Conservation (phyloP, 2,888 invertebrate genomes). For the Philhelius pedissequus region DNA sequence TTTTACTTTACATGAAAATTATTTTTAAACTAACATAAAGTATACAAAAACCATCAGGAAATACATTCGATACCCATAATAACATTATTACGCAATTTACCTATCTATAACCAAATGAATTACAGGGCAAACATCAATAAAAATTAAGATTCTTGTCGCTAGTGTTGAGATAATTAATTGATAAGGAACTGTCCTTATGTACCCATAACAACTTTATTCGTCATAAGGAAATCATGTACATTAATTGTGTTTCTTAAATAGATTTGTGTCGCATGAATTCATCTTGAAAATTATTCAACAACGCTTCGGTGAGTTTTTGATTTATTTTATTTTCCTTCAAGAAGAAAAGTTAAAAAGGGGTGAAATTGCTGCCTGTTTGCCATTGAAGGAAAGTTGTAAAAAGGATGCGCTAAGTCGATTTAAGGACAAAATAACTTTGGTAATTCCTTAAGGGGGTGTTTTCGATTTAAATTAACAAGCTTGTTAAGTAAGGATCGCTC, state of each 20-base stretch:
- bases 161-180: no score
- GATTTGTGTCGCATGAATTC: slow-evolving; percentile 37
- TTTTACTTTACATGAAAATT: no score
- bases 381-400: not conserved
- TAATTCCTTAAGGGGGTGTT: slow-evolving; percentile 27
- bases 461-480: slow-evolving; percentile 23
- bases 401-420: slow-evolving; percentile 47
- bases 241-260: not conserved
- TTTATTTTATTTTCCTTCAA: not conserved
- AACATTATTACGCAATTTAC: no score
- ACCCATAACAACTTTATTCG: not conserved
- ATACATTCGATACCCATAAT: no score
- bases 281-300: slow-evolving; percentile 55
- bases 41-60: no score
- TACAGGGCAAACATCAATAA: no score
- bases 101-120: no score
- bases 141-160: no score
- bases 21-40: no score
- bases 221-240: not conserved
- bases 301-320: slow-evolving; percentile 35
- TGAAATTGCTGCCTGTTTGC: not conserved
- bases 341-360: not conserved
- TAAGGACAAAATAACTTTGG: slow-evolving; percentile 21
- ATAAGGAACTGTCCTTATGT: no score
- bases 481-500: slow-evolving; percentile 23